A percentile compares a stretch with the other conserved stretches of the same genome.
Evolutionary conservation across 2,797 vertebrate genomes (phyloP).

Genomic region (Remorina albescens): DNA sequence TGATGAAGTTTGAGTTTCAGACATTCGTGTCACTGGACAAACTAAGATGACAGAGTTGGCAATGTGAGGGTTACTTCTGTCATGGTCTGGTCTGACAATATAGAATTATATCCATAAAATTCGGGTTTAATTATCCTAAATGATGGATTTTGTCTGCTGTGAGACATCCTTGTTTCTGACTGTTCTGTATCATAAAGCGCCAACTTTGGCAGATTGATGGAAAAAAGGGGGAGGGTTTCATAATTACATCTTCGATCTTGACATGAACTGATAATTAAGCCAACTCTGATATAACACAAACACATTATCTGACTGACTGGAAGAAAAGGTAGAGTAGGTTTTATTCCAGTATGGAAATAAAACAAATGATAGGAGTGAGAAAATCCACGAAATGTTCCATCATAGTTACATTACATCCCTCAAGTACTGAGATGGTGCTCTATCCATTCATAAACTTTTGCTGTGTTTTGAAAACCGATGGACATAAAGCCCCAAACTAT

Average conservation of each 20-base stretch:
- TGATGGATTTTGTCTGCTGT: neutral
- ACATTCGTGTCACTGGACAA: neutral
- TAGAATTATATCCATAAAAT: neutral
- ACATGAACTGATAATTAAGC: neutral
- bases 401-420: neutral
- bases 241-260: neutral
- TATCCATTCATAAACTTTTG: neutral
- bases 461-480: neutral
- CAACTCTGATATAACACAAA: neutral
- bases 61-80: neutral
- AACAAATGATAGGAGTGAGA: no score
- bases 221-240: neutral
- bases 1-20: neutral
- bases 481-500: neutral
- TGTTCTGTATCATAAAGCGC: neutral
- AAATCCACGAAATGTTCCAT: neutral
- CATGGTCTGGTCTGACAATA: neutral
- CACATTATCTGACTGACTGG: neutral
- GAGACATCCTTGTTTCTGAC: neutral
- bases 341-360: neutral
- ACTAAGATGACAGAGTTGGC: neutral
- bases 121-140: neutral
- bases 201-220: neutral
- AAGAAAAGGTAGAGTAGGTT: no score
- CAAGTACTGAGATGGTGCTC: neutral